A percentile compares a stretch with the other conserved stretches of the same genome.
phyloP scores from a whole-genome alignment of 2,888 invertebrate genomes.

The Eledone cirrhosa region DNA sequence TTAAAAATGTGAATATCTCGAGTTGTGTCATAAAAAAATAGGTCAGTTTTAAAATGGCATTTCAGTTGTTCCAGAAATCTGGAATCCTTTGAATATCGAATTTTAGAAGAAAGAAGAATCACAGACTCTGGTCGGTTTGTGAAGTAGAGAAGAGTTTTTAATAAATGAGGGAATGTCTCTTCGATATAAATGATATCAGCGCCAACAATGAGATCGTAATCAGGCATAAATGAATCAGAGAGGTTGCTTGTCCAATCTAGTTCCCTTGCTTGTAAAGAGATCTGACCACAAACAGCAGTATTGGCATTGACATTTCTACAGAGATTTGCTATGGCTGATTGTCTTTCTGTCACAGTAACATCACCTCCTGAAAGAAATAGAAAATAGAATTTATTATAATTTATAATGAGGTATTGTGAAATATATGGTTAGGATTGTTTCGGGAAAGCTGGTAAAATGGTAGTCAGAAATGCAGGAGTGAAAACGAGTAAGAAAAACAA shows the following conservation, averaged over 20 bases:
- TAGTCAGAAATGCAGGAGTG: no score
- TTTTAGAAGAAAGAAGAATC: slow-evolving; percentile 58
- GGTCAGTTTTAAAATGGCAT: slow-evolving; percentile 45
- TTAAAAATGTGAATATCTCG: slow-evolving; percentile 56
- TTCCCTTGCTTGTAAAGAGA: slow-evolving; percentile 38
- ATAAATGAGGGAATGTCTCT: slow-evolving; percentile 60
- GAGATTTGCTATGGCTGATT: slow-evolving; percentile 48
- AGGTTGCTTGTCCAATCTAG: slow-evolving; percentile 60
- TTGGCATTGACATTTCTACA: slow-evolving; percentile 46
- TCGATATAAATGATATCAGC: slow-evolving; percentile 66
- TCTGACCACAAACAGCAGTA: slow-evolving; percentile 32
- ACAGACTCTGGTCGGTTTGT: slow-evolving; percentile 39
- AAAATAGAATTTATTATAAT: no score
- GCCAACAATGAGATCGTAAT: slow-evolving; percentile 61
- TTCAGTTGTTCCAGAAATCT: slow-evolving; percentile 53
- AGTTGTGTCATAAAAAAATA: slow-evolving; percentile 49
- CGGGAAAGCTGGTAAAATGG: no score
- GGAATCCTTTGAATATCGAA: slow-evolving; percentile 60
- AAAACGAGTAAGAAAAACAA: no score
- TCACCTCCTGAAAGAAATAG: slow-evolving; percentile 46
- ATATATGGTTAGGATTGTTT: no score
- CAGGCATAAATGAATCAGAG: slow-evolving; percentile 33
- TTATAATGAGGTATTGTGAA: no score
- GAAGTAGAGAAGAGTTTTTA: slow-evolving; percentile 50
- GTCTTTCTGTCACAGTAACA: slow-evolving; percentile 58